Base-by-base conservation (phyloP, 2,113 vertebrate genomes). In the Albula goreensis region DNA sequence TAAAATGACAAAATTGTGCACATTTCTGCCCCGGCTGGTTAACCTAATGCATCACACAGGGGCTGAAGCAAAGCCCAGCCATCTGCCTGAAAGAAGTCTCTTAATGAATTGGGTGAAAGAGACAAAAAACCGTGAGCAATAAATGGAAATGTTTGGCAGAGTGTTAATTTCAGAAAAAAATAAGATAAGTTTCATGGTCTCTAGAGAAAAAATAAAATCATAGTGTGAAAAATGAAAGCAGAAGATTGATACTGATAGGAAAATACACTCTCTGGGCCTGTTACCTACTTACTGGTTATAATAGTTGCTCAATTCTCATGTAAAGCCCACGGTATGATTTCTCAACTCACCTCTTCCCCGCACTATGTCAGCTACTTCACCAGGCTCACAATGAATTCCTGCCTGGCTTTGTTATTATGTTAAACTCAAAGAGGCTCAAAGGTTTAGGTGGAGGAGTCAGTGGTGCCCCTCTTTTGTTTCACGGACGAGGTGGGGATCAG, bases 1-100 rank as follows among this genome's bases (percentile, higher is more conserved):
- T 31, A 74, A 31, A 25, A 31, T n/a, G 8, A n/a, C 70, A 74
- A 22, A 31, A 74, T 31, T 1, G 22, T 74, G 70, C 70, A 74
- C 10, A n/a, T 9, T 31, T 31, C 8, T 74, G 70, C 22, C 70
- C 5, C n/a, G 22, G 70, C 70, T 74, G n/a, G n/a, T 74, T 74
- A 74, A n/a, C 70, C 70, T 74, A 74, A 74, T 74, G 70, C n/a
- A 25, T 74, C n/a, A 74, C n/a, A 74, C 70, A 31, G 60, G 60
- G 17, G n/a, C 70, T 74, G 60, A 7, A 66, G 60, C 60, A 66
- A 66, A 66, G 60, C 60, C 22, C 60, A 22, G 9, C n/a, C 70
- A 74, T 31, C 70, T 31, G n/a, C 22, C 70, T 74, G 70, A 22
- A 74, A 74, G 10, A 74, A 31, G 70, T 25, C 70, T 9, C 70